These are phyloP conservation scores for Cygnus buccinator DNA, from an alignment of 2,113 vertebrate species.

Conservation along the genomic window DNA sequence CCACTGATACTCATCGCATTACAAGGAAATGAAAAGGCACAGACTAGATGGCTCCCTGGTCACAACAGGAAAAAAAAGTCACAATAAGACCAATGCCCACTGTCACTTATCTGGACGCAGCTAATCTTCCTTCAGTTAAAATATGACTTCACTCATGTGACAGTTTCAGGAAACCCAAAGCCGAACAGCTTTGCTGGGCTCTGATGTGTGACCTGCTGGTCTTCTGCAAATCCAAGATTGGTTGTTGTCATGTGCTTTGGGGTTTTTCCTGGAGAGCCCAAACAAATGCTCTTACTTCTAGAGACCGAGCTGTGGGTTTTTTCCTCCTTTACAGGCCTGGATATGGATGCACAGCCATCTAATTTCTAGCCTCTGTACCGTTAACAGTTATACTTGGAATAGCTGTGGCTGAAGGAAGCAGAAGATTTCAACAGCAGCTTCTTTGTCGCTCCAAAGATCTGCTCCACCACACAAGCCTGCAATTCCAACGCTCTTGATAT, in stretches of 20 bases:
- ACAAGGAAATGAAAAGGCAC: neutral
- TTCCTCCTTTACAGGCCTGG: neutral
- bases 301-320: neutral
- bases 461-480: neutral
- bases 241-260: neutral
- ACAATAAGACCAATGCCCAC: neutral
- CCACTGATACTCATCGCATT: neutral
- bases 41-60: neutral
- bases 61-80: neutral
- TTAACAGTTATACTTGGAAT: neutral
- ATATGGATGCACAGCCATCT: neutral
- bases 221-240: neutral
- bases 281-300: neutral
- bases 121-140: neutral
- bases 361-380: neutral
- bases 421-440: neutral
- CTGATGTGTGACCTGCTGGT: neutral
- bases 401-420: neutral
- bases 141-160: neutral
- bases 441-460: neutral
- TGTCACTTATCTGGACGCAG: neutral
- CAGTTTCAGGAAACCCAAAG: neutral
- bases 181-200: neutral
- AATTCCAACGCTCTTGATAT: neutral
- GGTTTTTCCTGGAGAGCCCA: neutral